A percentile compares a stretch with the other conserved stretches of the same genome.
Conservation (phyloP, 2,113 vertebrate genomes). For the Stegostoma tigrinum region DNA sequence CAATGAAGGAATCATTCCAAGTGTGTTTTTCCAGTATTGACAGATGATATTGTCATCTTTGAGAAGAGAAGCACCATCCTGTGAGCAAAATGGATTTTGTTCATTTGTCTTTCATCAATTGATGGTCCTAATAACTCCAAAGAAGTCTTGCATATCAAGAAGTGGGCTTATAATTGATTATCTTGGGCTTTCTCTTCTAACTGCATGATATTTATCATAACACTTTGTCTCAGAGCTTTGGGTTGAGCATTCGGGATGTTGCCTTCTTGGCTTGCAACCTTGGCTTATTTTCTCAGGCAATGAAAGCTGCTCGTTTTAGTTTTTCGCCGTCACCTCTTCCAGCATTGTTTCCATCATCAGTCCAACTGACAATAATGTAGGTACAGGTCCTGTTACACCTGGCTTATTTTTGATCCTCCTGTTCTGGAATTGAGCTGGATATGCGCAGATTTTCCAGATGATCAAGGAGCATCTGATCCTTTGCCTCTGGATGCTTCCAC, state of each 20-base stretch:
- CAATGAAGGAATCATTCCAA: background rate
- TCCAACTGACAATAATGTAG: no score
- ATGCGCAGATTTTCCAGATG: background rate
- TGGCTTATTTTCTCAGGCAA: background rate
- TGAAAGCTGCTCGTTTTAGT: no score
- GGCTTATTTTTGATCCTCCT: no score
- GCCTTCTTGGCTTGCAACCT: background rate
- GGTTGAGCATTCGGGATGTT: background rate
- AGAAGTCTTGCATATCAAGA: no score
- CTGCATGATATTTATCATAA: background rate
- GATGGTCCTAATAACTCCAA: no score
- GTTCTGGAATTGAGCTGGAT: no score
- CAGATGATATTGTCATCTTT: background rate
- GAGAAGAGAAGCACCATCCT: background rate
- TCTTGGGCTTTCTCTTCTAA: background rate
- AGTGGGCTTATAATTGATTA: background rate
- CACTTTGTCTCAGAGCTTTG: background rate
- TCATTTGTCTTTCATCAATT: background rate
- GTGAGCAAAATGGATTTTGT: background rate
- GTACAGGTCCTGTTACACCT: no score
- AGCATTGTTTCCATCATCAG: no score
- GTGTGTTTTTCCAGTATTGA: background rate
- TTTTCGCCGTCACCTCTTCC: no score
- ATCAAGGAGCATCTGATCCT: background rate
- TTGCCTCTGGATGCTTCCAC: background rate